Conservation (phyloP, 2,888 invertebrate species). For the Magallana nippona region DNA sequence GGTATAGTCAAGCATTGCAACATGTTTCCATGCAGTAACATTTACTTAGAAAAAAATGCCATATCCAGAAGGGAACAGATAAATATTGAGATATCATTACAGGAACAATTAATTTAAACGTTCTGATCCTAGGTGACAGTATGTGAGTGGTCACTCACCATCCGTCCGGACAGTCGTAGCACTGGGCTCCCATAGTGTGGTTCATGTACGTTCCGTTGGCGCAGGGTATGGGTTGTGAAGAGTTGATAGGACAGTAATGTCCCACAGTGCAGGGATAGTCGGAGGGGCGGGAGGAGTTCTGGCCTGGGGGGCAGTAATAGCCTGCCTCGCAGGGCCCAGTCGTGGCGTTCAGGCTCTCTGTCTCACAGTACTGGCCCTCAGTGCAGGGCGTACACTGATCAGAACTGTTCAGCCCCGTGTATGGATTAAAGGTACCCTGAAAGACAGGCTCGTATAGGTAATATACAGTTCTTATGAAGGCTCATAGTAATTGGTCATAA, state of each 20-base stretch:
- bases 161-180: conserved; percentile 75
- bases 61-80: neutral
- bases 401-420: conserved; percentile 68
- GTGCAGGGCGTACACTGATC: conserved; percentile 73
- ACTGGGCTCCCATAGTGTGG: conserved; percentile 68
- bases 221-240: conserved; percentile 73
- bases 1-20: neutral
- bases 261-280: conserved; percentile 69
- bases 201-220: conserved; percentile 77
- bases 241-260: conserved; percentile 71
- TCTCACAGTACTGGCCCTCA: conserved; percentile 70
- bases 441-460: conserved; percentile 1
- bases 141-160: conserved; percentile 64
- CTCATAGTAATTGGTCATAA: too few species aligned
- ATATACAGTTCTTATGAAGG: too few species aligned
- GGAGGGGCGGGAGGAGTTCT: conserved; percentile 67
- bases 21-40: neutral
- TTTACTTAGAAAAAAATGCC: neutral
- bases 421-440: conserved; percentile 77
- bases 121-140: too few species aligned
- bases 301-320: conserved; percentile 75
- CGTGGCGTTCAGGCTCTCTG: conserved; percentile 67
- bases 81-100: too few species aligned
- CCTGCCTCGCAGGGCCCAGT: conserved; percentile 73
- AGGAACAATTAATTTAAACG: too few species aligned